Conservation (phyloP, 2,888 invertebrate species). For the Antheraea yamamai region DNA sequence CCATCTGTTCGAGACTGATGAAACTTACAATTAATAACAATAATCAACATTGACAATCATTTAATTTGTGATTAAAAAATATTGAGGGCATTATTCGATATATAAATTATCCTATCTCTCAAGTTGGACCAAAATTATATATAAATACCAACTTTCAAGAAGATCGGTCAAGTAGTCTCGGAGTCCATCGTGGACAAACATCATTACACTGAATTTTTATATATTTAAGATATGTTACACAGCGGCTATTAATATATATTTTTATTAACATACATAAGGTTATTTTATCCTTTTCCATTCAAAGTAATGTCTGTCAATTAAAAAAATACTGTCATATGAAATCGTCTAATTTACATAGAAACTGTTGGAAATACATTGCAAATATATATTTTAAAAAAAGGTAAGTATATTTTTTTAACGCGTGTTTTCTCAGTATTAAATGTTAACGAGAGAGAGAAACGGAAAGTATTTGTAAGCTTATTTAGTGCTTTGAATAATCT, state of each 20-base stretch:
- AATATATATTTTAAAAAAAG: neutral
- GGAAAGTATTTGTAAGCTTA: neutral
- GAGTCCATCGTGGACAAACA: too few species aligned
- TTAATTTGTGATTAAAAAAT: too few species aligned
- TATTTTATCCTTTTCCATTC: slow-evolving; percentile 6
- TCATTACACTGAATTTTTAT: too few species aligned
- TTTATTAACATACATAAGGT: slow-evolving; percentile 6
- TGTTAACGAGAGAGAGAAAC: neutral
- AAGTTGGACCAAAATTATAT: too few species aligned
- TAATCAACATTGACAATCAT: too few species aligned
- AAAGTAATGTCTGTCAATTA: slow-evolving; percentile 12
- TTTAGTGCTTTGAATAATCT: neutral
- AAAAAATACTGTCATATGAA: neutral
- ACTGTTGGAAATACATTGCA: neutral
- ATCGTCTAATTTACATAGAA: neutral
- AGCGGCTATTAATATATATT: slow-evolving; percentile 5
- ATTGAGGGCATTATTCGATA: too few species aligned
- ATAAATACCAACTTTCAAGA: too few species aligned
- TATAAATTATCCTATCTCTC: too few species aligned
- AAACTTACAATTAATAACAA: too few species aligned
- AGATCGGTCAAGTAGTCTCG: too few species aligned
- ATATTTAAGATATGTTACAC: slow-evolving; percentile 8
- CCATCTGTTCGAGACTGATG: too few species aligned
- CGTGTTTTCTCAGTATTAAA: neutral
- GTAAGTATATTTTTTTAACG: slow-evolving; percentile 2